These are phyloP conservation scores for Watsonalla cultraria DNA, from an alignment of 2,888 invertebrate genomes.

Conservation along the genomic window DNA sequence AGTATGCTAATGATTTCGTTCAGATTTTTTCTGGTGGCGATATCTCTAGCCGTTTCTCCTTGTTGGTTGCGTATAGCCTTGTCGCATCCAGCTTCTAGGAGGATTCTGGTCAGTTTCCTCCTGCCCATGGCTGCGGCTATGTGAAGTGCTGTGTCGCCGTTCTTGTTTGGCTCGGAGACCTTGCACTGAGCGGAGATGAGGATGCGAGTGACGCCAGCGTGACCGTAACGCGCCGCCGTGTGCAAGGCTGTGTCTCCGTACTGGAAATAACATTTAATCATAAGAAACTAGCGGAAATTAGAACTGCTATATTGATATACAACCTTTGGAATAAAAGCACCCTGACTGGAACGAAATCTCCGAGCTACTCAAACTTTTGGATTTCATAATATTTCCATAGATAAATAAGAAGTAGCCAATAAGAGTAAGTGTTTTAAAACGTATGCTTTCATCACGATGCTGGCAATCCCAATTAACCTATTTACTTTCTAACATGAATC, in stretches of 20 bases:
- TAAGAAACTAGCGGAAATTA: not conserved
- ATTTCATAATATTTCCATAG: too few relatives aligned
- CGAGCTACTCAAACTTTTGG: too few relatives aligned
- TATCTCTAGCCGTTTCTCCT: constrained; percentile 93
- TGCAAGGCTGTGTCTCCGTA: constrained; percentile 97
- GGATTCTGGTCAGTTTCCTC: constrained; percentile 92
- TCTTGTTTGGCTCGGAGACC: constrained; percentile 94
- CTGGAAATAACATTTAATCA: constrained; percentile 64
- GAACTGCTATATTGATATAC: too few relatives aligned
- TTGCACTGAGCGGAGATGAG: constrained; percentile 93
- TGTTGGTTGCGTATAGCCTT: constrained; percentile 86
- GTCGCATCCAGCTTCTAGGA: constrained; percentile 91
- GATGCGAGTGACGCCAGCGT: constrained; percentile 96
- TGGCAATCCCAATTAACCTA: too few relatives aligned
- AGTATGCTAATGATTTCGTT: constrained; percentile 90
- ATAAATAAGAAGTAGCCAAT: too few relatives aligned
- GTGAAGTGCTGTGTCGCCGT: constrained; percentile 96
- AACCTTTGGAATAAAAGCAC: too few relatives aligned
- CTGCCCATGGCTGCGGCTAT: constrained; percentile 96
- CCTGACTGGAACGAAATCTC: too few relatives aligned
- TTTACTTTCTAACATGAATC: too few relatives aligned
- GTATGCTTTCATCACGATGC: too few relatives aligned
- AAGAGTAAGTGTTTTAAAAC: too few relatives aligned
- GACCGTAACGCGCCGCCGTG: constrained; percentile 96
- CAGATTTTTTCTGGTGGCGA: constrained; percentile 91